phyloP scores from a whole-genome alignment of 2,888 invertebrate species.

The Pherbina coryleti region DNA sequence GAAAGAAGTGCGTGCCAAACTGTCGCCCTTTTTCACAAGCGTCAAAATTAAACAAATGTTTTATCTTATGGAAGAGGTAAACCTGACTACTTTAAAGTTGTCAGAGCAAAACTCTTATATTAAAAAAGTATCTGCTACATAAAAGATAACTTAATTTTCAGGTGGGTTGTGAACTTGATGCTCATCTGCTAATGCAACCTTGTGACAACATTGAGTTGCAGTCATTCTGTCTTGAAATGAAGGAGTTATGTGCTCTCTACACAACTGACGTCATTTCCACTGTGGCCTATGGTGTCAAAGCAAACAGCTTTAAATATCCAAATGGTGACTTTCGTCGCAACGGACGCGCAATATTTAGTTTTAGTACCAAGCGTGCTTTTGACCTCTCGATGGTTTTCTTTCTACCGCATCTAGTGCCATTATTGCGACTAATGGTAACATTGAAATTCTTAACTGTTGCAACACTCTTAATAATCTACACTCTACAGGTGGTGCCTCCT shows the following conservation, averaged over 20 bases:
- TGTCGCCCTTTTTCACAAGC: constrained; percentile 70
- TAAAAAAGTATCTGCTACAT: background rate
- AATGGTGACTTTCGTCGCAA: constrained; percentile 69
- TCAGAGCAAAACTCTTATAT: background rate
- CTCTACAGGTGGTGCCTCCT: constrained; percentile 60
- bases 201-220: constrained; percentile 47
- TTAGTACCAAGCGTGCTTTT: constrained; percentile 60
- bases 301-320: constrained; percentile 68
- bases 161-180: constrained; percentile 62
- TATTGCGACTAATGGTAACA: constrained; percentile 59
- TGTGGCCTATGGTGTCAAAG: constrained; percentile 70
- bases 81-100: constrained; percentile 6
- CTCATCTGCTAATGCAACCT: constrained; percentile 56
- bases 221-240: constrained; percentile 60
- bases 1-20: constrained; percentile 69
- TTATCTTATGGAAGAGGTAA: constrained; percentile 62
- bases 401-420: constrained; percentile 65
- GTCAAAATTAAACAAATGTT: constrained; percentile 67
- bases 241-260: constrained; percentile 65
- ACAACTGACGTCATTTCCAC: constrained; percentile 71
- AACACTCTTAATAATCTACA: background rate
- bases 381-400: constrained; percentile 69
- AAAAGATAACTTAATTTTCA: constrained; percentile 26
- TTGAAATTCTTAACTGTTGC: background rate
- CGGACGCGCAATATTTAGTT: constrained; percentile 68